Evolutionary conservation across 2,888 invertebrate species (phyloP).

Genomic region (Gastracanthus pulcherrimus): DNA sequence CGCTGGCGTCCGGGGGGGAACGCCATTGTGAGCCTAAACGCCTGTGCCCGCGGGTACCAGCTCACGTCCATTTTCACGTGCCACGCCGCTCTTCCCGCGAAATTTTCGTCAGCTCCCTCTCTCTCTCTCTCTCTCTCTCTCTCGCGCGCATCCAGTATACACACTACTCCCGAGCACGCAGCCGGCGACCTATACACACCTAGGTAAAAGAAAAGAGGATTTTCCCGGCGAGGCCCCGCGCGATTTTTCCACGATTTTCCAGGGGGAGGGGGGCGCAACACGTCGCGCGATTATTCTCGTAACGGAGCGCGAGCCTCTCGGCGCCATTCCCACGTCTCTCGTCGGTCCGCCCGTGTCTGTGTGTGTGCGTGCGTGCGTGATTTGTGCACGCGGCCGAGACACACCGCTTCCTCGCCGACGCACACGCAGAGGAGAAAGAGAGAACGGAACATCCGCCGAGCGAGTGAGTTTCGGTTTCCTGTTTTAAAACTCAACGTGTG

Average conservation of each 20-base stretch:
- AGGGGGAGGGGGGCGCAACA: no score
- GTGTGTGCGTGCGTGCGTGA: neutral
- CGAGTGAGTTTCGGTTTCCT: neutral
- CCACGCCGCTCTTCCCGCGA: slow-evolving; percentile 81
- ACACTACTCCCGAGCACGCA: no score
- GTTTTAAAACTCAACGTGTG: no score
- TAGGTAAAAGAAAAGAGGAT: no score
- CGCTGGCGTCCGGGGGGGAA: slow-evolving; percentile 81
- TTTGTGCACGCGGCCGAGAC: neutral
- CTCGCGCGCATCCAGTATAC: no score
- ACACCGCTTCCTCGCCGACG: neutral
- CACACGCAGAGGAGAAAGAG: neutral
- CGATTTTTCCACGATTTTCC: neutral
- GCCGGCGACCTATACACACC: no score
- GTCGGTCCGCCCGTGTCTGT: neutral
- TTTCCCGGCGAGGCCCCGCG: neutral
- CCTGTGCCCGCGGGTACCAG: slow-evolving; percentile 78
- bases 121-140: no score
- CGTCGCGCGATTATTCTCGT: no score
- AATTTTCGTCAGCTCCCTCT: slow-evolving; percentile 74
- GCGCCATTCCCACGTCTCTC: slow-evolving; percentile 38
- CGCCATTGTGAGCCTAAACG: slow-evolving; percentile 93
- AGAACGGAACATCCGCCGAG: neutral
- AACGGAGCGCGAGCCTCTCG: neutral
- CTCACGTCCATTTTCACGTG: slow-evolving; percentile 85